These are phyloP conservation scores for Phataginus tricuspis DNA, from an alignment of 2,797 vertebrate species.

Conservation along the genomic window DNA sequence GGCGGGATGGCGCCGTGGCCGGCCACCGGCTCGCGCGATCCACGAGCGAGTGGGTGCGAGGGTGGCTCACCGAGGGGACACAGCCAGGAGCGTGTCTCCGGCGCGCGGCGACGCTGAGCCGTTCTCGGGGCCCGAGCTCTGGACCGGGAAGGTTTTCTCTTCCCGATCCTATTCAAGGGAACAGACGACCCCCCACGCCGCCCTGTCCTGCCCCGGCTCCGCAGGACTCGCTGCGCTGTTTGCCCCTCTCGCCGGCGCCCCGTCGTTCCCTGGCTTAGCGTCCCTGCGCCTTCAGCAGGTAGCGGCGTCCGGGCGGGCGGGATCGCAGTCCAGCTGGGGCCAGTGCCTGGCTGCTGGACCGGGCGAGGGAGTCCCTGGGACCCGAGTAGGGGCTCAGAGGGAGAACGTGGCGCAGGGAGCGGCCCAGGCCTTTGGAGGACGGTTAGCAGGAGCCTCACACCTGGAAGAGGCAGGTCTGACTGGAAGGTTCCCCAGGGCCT, in stretches of 20 bases:
- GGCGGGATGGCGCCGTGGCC: too few species aligned
- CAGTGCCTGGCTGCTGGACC: neutral
- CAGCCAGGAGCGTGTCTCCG: neutral
- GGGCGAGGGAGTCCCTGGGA: neutral
- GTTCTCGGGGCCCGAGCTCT: neutral
- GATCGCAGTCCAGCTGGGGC: neutral
- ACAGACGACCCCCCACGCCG: fast-evolving
- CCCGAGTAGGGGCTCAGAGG: fast-evolving
- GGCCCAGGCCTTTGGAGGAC: neutral
- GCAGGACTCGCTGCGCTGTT: neutral
- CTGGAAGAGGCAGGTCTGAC: neutral
- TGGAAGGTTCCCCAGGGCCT: neutral
- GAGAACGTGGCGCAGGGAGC: fast-evolving
- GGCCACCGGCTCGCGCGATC: too few species aligned
- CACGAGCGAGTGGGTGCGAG: neutral
- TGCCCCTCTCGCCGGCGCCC: neutral
- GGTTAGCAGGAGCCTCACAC: neutral
- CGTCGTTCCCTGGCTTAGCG: fast-evolving
- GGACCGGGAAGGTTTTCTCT: neutral
- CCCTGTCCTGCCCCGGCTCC: too few species aligned
- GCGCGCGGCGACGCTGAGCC: neutral
- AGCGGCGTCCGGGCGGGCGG: neutral
- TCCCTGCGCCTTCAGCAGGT: neutral
- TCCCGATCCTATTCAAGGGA: fast-evolving
- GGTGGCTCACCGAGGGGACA: neutral